Evolutionary conservation across 2,888 invertebrate genomes (phyloP).

Genomic region (Euproctis similis): DNA sequence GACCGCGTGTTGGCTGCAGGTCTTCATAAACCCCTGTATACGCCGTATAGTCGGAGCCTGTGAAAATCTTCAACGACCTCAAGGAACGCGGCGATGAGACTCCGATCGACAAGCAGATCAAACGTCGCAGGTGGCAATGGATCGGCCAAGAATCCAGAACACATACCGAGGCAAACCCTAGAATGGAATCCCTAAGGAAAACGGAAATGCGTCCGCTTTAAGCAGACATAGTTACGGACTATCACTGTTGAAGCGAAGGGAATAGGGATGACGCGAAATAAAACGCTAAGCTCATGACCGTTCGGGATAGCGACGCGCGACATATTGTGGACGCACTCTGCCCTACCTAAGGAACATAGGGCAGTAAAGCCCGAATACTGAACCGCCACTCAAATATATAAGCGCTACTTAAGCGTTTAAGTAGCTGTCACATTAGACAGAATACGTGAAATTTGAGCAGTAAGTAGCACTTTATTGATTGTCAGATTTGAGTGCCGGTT

Average conservation of each 20-base stretch:
- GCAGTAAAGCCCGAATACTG: too few species aligned
- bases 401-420: too few species aligned
- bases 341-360: not conserved
- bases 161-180: not conserved
- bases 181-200: not conserved
- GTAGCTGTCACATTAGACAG: too few species aligned
- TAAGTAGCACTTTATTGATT: too few species aligned
- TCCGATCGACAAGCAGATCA: not conserved
- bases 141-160: not conserved
- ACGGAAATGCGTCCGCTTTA: not conserved
- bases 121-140: not conserved
- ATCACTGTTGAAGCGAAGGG: not conserved
- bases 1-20: not conserved
- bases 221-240: not conserved
- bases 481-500: too few species aligned
- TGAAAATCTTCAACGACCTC: not conserved
- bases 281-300: not conserved
- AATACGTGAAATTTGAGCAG: too few species aligned
- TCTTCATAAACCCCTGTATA: not conserved
- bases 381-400: too few species aligned
- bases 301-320: not conserved
- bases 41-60: not conserved
- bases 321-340: not conserved
- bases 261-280: not conserved
- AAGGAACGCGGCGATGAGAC: not conserved